Percentiles rank a stretch among this genome's conserved stretches.
Conservation (phyloP, 2,797 vertebrate species). For the Vultur gryphus region DNA sequence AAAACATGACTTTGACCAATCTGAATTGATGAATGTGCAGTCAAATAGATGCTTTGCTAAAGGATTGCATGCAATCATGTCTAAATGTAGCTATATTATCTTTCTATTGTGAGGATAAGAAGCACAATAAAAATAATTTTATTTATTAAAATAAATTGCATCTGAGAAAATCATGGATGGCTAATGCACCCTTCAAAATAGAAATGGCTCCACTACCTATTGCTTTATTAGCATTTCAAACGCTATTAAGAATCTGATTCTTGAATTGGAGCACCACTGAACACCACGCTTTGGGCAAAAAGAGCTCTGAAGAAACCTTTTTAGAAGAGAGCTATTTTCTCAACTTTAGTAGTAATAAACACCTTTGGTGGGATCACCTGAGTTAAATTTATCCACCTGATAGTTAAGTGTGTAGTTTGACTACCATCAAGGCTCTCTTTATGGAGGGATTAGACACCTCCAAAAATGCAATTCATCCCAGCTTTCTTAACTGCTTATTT, state of each 20-base stretch:
- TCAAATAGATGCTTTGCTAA: background rate
- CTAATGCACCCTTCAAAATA: background rate
- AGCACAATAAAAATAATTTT: background rate
- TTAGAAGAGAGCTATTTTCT: background rate
- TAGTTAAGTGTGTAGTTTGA: background rate
- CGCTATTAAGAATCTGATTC: background rate
- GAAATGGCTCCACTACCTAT: background rate
- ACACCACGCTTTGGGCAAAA: background rate
- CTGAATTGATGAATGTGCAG: background rate
- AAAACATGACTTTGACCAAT: background rate
- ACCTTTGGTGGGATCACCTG: background rate
- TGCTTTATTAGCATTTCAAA: background rate
- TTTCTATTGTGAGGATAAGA: background rate
- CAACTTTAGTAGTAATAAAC: background rate
- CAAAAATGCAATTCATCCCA: background rate
- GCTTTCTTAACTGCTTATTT: background rate
- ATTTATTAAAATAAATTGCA: background rate
- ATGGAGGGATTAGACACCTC: background rate
- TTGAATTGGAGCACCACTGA: background rate
- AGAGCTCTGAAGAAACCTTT: background rate
- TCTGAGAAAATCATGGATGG: background rate
- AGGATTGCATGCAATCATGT: background rate
- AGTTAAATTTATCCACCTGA: background rate
- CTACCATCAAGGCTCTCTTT: background rate
- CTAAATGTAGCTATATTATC: background rate